A percentile compares a stretch with the other conserved stretches of the same genome.
Evolutionary conservation across 2,113 vertebrate genomes (phyloP).

Genomic region (Ophiodon elongatus): DNA sequence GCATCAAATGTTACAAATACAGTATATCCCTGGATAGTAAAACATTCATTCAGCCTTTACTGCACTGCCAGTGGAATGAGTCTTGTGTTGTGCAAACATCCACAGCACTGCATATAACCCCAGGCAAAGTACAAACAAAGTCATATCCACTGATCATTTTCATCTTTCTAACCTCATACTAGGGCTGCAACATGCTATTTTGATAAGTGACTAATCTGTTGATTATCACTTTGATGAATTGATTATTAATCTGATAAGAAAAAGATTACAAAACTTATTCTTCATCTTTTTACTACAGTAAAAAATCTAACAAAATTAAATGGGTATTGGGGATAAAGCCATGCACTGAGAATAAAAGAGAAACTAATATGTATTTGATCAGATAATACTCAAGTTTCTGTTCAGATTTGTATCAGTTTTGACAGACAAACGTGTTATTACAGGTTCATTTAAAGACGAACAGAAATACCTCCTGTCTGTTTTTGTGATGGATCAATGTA

Average conservation of each 20-base stretch:
- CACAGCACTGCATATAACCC: constrained; percentile 12
- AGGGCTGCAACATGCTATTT: neutral
- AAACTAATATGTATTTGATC: neutral
- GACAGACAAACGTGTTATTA: neutral
- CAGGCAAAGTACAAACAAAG: constrained; percentile 37
- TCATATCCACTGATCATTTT: constrained; percentile 13
- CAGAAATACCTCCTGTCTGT: neutral
- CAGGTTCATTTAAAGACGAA: neutral
- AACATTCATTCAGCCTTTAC: neutral
- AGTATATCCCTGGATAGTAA: constrained; percentile 8
- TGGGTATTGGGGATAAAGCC: neutral
- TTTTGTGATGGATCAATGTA: no score
- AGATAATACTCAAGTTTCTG: neutral
- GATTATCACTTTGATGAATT: neutral
- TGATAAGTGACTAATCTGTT: neutral
- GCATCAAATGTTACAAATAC: neutral
- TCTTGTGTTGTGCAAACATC: constrained; percentile 37
- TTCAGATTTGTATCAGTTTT: neutral
- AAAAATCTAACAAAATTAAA: neutral
- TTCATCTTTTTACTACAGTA: neutral
- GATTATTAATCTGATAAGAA: neutral
- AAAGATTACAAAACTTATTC: neutral
- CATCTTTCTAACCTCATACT: neutral
- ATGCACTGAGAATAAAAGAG: neutral
- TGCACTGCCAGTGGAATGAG: neutral